Evolutionary conservation across 2,797 vertebrate species (phyloP).

Genomic region (Esox masquinongy): DNA sequence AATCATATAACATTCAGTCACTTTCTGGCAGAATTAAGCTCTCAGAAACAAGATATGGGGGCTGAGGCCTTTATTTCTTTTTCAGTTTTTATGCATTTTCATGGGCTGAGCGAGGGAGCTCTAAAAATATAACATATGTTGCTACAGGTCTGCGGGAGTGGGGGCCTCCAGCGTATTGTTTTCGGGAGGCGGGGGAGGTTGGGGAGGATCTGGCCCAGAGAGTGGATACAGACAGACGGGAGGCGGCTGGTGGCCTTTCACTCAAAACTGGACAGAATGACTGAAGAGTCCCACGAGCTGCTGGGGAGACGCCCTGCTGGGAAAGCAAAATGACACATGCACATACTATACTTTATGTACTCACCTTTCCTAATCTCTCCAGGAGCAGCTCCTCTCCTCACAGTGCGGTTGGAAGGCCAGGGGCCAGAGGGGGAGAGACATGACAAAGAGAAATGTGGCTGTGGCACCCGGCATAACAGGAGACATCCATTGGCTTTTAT

Average conservation of each 20-base stretch:
- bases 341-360: neutral
- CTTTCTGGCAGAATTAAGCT: constrained; percentile 49
- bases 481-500: constrained; percentile 46
- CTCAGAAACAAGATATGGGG: constrained; percentile 58
- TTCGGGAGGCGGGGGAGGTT: constrained; percentile 67
- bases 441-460: constrained; percentile 30
- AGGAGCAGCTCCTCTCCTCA: neutral
- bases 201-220: constrained; percentile 59
- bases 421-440: constrained; percentile 9
- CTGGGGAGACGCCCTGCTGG: neutral
- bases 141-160: constrained; percentile 70
- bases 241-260: constrained; percentile 29
- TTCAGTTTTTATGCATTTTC: constrained; percentile 45
- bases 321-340: neutral
- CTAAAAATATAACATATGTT: constrained; percentile 82
- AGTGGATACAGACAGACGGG: constrained; percentile 38
- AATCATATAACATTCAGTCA: constrained; percentile 28
- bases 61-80: constrained; percentile 47
- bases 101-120: constrained; percentile 63
- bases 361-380: neutral
- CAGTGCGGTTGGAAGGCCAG: neutral
- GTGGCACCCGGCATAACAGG: constrained; percentile 40
- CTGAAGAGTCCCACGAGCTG: constrained; percentile 14
- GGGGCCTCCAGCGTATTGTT: constrained; percentile 71
- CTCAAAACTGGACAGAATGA: constrained; percentile 29